Conservation (phyloP, 2,113 vertebrate species). For the Laterallus jamaicensis region DNA sequence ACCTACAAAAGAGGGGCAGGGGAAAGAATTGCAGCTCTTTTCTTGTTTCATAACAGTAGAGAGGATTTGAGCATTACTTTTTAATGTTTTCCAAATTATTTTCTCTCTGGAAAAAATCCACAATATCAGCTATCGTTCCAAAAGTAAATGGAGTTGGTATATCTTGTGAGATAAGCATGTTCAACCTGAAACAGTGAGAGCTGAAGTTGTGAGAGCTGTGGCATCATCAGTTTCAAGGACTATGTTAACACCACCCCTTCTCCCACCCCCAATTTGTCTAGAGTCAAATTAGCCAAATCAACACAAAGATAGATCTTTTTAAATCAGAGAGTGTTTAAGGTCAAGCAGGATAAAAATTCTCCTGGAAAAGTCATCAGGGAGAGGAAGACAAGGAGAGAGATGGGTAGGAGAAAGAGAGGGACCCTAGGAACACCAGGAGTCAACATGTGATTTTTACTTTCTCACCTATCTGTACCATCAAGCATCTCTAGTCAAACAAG, state of each 20-base stretch:
- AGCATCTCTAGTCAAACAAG: not conserved
- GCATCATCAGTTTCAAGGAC: not conserved
- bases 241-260: not conserved
- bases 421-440: not conserved
- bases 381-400: not conserved
- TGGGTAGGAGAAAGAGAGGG: not conserved
- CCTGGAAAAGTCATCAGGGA: not conserved
- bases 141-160: not conserved
- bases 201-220: not conserved
- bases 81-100: not conserved
- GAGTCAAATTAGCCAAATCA: not conserved
- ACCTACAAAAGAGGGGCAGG: not conserved
- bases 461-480: not conserved
- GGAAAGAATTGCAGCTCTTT: not conserved
- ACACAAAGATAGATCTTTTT: not conserved
- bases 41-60: not conserved
- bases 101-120: not conserved
- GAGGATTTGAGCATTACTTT: not conserved
- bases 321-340: not conserved
- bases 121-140: not conserved
- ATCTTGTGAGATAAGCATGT: not conserved
- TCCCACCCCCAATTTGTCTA: not conserved
- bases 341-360: not conserved
- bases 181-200: not conserved
- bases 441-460: not conserved